Evolutionary conservation across 2,113 vertebrate genomes (phyloP).

Genomic region (Irena cyanogastra): DNA sequence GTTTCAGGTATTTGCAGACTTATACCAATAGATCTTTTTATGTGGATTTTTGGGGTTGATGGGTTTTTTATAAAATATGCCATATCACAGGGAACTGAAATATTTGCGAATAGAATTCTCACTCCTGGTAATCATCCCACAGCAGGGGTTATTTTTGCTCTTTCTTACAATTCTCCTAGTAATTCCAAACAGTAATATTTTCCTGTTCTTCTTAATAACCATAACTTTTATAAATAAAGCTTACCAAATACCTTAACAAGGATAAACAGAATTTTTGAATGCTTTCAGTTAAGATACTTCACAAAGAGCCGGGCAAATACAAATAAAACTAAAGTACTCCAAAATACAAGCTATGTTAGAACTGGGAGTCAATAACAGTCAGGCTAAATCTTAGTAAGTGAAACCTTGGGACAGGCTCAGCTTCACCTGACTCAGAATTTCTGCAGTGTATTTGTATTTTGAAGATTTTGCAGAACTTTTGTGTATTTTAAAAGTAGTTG

Average conservation of each 20-base stretch:
- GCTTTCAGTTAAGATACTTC: neutral
- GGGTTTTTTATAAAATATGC: neutral
- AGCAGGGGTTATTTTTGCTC: accelerated
- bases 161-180: neutral
- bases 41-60: neutral
- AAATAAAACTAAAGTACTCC: neutral
- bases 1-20: neutral
- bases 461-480: neutral
- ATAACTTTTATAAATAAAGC: neutral
- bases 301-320: neutral
- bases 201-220: neutral
- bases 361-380: neutral
- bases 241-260: neutral
- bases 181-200: neutral
- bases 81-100: neutral
- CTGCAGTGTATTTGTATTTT: neutral
- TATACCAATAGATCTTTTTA: neutral
- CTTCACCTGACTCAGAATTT: neutral
- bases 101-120: neutral
- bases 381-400: neutral
- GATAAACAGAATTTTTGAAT: neutral
- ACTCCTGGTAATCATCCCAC: neutral
- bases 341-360: neutral
- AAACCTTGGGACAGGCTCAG: neutral
- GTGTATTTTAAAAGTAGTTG: neutral